These are phyloP conservation scores for Leucophora obtusa DNA, from an alignment of 2,888 invertebrate species.

Conservation along the genomic window DNA sequence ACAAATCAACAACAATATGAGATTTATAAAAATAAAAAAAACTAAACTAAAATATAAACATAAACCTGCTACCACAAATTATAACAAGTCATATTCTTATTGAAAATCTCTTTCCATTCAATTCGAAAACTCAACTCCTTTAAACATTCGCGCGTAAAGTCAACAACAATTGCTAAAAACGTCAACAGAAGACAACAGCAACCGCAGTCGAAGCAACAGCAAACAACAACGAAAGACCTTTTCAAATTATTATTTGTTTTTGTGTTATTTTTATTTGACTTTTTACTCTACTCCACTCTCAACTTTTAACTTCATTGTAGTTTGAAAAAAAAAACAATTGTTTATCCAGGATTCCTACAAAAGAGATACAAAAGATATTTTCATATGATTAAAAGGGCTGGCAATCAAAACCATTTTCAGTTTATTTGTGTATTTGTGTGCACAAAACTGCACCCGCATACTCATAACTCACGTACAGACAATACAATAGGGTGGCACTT, in stretches of 20 bases:
- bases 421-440: constrained; percentile 16
- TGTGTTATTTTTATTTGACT: constrained; percentile 67
- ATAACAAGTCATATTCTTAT: constrained; percentile 47
- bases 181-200: constrained; percentile 41
- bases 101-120: constrained; percentile 31
- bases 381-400: constrained; percentile 61
- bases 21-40: not conserved
- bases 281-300: constrained; percentile 54
- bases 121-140: constrained; percentile 1
- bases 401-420: constrained; percentile 48
- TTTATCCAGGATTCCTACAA: constrained; percentile 51
- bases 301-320: constrained; percentile 48
- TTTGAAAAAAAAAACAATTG: constrained; percentile 46
- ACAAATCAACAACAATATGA: constrained; percentile 25
- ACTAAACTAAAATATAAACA: constrained; percentile 9
- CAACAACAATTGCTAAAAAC: constrained; percentile 49
- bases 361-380: constrained; percentile 50
- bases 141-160: constrained; percentile 47
- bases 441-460: constrained; percentile 53
- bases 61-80: constrained; percentile 57
- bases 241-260: constrained; percentile 69
- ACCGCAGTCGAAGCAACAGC: constrained; percentile 24
- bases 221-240: constrained; percentile 64
- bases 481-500: not conserved
- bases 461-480: constrained; percentile 53